These are phyloP conservation scores for Hyles vespertilio DNA, from an alignment of 1,140 invertebrate species.

Conservation along the genomic window DNA sequence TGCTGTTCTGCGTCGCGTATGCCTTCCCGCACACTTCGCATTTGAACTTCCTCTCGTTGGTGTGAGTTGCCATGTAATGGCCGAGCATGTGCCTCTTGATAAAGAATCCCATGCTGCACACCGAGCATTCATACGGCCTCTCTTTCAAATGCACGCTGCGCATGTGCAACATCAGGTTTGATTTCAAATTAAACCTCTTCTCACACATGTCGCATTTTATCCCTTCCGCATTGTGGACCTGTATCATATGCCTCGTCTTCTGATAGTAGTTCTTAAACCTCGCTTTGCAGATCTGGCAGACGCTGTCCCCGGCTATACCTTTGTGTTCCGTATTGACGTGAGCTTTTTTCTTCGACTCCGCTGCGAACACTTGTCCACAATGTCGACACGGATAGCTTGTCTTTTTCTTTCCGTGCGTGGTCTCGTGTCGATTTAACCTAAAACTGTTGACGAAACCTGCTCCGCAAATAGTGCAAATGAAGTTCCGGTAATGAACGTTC, in stretches of 20 bases:
- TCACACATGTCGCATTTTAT: constrained; percentile 64
- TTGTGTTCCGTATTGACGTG: constrained; percentile 63
- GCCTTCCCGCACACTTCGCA: constrained; percentile 62
- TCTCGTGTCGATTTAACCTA: constrained; percentile 55
- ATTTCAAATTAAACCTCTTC: constrained; percentile 60
- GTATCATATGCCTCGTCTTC: constrained; percentile 65
- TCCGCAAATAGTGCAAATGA: constrained; percentile 62
- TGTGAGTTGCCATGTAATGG: constrained; percentile 62
- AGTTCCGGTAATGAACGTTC: constrained; percentile 64
- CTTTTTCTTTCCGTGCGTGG: constrained; percentile 58
- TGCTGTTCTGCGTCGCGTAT: constrained; percentile 62
- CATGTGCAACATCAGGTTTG: constrained; percentile 61
- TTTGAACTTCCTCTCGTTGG: constrained; percentile 62
- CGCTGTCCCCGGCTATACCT: constrained; percentile 62
- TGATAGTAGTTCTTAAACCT: constrained; percentile 68
- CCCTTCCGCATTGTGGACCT: constrained; percentile 58
- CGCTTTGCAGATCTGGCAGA: constrained; percentile 62
- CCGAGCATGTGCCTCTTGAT: constrained; percentile 62
- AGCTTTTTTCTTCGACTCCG: constrained; percentile 60
- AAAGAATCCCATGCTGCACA: constrained; percentile 65
- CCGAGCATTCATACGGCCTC: constrained; percentile 58
- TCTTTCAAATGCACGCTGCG: constrained; percentile 63
- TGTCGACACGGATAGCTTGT: constrained; percentile 52
- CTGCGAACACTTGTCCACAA: constrained; percentile 52
- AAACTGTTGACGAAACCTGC: constrained; percentile 65